Evolutionary conservation across 2,113 vertebrate genomes (phyloP).

Genomic region (Glareola pratincola): DNA sequence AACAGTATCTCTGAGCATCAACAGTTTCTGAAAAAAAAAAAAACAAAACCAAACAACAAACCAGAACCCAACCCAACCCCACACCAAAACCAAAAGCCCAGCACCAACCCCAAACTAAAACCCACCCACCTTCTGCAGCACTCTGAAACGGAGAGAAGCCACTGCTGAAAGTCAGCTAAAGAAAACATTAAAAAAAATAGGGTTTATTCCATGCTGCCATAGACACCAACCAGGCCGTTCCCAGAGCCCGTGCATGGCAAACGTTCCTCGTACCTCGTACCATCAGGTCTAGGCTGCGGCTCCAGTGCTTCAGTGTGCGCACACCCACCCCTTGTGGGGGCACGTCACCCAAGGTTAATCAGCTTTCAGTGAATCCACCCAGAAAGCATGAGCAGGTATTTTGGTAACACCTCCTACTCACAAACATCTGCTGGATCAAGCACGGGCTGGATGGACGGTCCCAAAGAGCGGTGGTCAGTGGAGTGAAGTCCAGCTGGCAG

Average conservation of each 20-base stretch:
- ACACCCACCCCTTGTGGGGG: background rate
- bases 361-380: background rate
- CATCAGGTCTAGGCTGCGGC: background rate
- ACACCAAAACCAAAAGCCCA: background rate
- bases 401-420: background rate
- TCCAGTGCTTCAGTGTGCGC: accelerated
- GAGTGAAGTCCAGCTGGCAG: too few species aligned
- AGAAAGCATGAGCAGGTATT: background rate
- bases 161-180: background rate
- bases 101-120: background rate
- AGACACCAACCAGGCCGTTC: accelerated
- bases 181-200: accelerated
- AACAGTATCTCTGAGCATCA: accelerated
- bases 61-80: background rate
- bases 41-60: background rate
- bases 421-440: background rate
- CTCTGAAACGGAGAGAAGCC: background rate
- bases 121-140: background rate
- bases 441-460: too few species aligned
- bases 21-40: background rate
- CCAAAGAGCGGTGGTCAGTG: too few species aligned
- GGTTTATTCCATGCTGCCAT: background rate
- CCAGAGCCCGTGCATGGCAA: accelerated
- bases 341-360: background rate
- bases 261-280: accelerated